Conservation (phyloP, 2,113 vertebrate species). For the Polypterus senegalus region DNA sequence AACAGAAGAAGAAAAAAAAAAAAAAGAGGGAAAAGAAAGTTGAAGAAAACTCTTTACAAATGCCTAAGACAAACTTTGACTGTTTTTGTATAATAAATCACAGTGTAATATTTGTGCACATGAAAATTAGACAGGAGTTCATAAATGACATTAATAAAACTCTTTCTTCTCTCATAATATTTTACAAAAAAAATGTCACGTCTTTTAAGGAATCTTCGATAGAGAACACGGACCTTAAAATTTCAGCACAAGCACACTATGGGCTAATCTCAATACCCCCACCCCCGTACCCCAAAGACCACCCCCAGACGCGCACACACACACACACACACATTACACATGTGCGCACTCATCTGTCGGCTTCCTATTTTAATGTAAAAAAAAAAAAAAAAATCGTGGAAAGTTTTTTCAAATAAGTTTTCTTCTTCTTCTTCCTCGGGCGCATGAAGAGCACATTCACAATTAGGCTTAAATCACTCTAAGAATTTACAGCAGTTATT, state of each 20-base stretch:
- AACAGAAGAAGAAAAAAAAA: conserved; percentile 56
- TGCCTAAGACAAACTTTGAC: conserved; percentile 1
- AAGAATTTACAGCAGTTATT: conserved; percentile 72
- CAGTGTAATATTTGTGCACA: background rate
- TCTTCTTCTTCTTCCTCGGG: conserved; percentile 18
- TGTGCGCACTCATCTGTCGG: no score
- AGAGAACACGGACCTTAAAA: no score
- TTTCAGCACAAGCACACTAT: no score
- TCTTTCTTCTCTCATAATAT: no score
- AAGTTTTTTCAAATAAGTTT: conserved; percentile 16
- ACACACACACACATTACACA: no score
- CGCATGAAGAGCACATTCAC: background rate
- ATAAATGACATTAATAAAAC: no score
- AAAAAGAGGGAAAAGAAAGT: conserved; percentile 40
- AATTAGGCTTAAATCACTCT: conserved; percentile 34
- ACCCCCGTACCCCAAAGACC: no score
- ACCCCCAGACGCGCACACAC: no score
- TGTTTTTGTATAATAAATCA: background rate
- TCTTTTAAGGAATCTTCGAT: no score
- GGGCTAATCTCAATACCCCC: no score
- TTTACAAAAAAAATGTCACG: no score
- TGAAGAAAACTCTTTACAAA: conserved; percentile 24
- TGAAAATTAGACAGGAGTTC: no score
- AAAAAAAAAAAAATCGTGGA: background rate
- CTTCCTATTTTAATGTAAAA: background rate